phyloP scores from a whole-genome alignment of 2,888 invertebrate species.

The Melanostoma scalare region DNA sequence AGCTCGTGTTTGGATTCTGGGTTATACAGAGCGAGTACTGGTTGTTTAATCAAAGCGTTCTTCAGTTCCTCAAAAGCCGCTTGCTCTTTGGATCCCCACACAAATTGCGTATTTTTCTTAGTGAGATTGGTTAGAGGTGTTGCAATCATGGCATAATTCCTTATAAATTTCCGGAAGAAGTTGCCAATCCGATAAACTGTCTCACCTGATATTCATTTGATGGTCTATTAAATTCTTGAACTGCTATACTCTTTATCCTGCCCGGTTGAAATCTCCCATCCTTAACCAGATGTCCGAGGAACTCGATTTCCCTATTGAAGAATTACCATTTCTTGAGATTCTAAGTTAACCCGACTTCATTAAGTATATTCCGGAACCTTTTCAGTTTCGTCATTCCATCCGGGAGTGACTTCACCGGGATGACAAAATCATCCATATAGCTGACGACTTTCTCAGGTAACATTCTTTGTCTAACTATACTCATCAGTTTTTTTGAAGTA shows the following conservation, averaged over 20 bases:
- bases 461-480: conserved; percentile 30
- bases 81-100: conserved; percentile 15
- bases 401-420: conserved; percentile 19
- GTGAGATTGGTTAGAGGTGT: conserved; percentile 28
- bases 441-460: conserved; percentile 17
- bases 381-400: conserved; percentile 40
- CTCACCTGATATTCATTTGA: conserved; percentile 73
- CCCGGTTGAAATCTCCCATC: conserved; percentile 73
- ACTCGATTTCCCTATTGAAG: conserved; percentile 42
- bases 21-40: conserved; percentile 11
- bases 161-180: conserved; percentile 76
- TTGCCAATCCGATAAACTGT: conserved; percentile 31
- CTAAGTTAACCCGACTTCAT: conserved; percentile 34
- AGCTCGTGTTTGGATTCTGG: conserved; percentile 2
- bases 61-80: conserved; percentile 11
- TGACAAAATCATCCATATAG: conserved; percentile 28
- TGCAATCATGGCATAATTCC: conserved; percentile 38
- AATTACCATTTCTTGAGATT: conserved; percentile 56
- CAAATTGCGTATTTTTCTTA: conserved; percentile 7
- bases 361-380: conserved; percentile 27
- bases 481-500: conserved; percentile 41
- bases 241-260: conserved; percentile 71
- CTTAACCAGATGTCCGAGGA: conserved; percentile 65
- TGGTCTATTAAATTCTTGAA: conserved; percentile 70
- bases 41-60: not conserved